Evolutionary conservation across 1,140 invertebrate species (phyloP), one percentile per base, ranked within the genome.

Genomic region (Procambarus virginalis): DNA sequence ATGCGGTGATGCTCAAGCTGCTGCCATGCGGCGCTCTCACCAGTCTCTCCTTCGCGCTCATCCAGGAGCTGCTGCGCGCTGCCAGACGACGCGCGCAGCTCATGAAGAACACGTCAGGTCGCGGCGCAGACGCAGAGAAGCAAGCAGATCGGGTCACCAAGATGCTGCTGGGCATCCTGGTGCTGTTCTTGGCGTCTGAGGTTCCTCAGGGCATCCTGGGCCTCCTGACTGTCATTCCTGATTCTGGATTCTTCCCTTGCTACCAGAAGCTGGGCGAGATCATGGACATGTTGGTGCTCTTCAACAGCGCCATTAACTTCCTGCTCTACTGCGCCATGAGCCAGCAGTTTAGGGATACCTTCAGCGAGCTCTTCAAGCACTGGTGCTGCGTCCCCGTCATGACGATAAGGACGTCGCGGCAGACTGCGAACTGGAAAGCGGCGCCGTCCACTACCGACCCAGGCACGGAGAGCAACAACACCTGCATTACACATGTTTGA

Each of bases 321-420:
- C 96, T 99, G 73, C 95, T 99, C 6, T 99, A 99, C 93, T 98
- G 98, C 92, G 96, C 96, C 49, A 99, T 99, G 98, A 98, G 97
- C 75, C 95, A 97, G 76, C 98, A 98, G 95, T 99, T 99, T 93
- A 95, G 98, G n/a, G 95, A 96, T 78, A 98, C 97, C 0, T 99
- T 99, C 93, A 95, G 96, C 3, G 95, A 96, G 89, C 93, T 98
- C 60, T 97, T 98, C 91, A 84, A 84, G 73, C 81, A 80, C 46
- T 89, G 70, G 22, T 89, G 70, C 81, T 84, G 58, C 34, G 60
- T 76, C 17, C 46, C 64, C 49, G 49, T 84, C 84, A n/a, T 76
- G 51, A 10, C 77, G 95, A 3, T 95, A 95, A 92, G 94, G 96
- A 82, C 96, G 96, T 20, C 94, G 94, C 46, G 82, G 60, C 76